These are phyloP conservation scores for Sebastes ruberrimus DNA, from an alignment of 2,797 vertebrate genomes.

Conservation along the genomic window DNA sequence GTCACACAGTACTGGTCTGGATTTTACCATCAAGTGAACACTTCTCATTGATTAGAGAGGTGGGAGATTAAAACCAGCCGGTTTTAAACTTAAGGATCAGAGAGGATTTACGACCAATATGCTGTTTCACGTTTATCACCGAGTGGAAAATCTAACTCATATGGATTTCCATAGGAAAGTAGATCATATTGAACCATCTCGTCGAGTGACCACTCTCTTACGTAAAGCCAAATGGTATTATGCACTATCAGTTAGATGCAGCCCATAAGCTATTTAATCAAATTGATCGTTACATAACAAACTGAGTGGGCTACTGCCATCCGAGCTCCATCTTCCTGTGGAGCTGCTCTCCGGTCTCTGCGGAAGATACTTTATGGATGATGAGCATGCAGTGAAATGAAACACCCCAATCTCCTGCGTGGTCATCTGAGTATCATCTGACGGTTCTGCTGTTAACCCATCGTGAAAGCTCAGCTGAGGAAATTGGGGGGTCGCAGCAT, in stretches of 20 bases:
- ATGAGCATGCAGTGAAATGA: slow-evolving; percentile 63
- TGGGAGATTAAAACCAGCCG: slow-evolving; percentile 9
- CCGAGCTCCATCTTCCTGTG: slow-evolving; percentile 70
- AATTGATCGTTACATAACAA: slow-evolving; percentile 78
- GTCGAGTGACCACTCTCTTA: slow-evolving; percentile 51
- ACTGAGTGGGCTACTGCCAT: slow-evolving; percentile 73
- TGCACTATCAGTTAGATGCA: slow-evolving; percentile 57
- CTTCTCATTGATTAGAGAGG: slow-evolving; percentile 7
- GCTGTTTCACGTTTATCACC: slow-evolving; percentile 13
- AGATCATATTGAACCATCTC: slow-evolving; percentile 24
- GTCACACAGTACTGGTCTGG: slow-evolving; percentile 7
- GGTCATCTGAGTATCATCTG: slow-evolving; percentile 64
- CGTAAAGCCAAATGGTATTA: slow-evolving; percentile 54
- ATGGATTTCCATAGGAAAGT: slow-evolving; percentile 17
- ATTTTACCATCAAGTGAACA: neutral
- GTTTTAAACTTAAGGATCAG: neutral
- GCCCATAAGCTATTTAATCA: slow-evolving; percentile 72
- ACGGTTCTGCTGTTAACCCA: slow-evolving; percentile 28
- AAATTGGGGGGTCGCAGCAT: neutral
- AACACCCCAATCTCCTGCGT: slow-evolving; percentile 39
- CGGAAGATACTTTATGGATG: slow-evolving; percentile 66
- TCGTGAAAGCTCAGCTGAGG: slow-evolving; percentile 23
- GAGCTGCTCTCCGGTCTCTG: slow-evolving; percentile 57
- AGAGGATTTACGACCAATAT: neutral
- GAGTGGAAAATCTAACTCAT: slow-evolving; percentile 11